Evolutionary conservation across 2,797 vertebrate species (phyloP), one percentile per base, ranked within the genome.

Genomic region (Hypotaenidia philippensis): DNA sequence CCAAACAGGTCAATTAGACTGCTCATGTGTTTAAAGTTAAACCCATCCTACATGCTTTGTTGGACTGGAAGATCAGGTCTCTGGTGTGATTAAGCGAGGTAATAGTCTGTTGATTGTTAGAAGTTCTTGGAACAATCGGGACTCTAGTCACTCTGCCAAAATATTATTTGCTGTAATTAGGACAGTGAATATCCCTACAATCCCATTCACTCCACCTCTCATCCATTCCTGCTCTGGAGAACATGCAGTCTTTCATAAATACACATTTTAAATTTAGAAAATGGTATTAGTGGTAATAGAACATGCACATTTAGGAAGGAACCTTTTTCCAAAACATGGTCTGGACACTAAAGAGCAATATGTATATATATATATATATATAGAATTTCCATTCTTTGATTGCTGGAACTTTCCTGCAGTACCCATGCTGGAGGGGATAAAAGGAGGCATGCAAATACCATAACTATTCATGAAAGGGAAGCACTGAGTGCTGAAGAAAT

Each of bases 51-150:
- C 1, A 4, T 89, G 65, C 78, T 86, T 82, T 6, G 0, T 25
- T 66, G 40, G 66, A 86, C 89, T 90, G 79, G 94, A 94, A 91
- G 52, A 93, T 91, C 84, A 45, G 52, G 91, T 89, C 82, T 91
- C 70, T 86, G 59, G 76, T 83, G 77, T 90, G 82, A 87, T 83
- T 93, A 83, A 91, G 91, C 78, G 80, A 70, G 63, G 63, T 91
- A 96, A 88, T 88, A 87, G 52, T 59, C 63, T 94, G 88, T 68
- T 87, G 87, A 94, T 87, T 86, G 78, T 85, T 87, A 68, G 44
- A 64, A 88, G 59, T 94, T 96, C 91, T 83, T 82, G 89, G 94
- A 96, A 94, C 70, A 89, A 79, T 76, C 44, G 69, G n/a, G 29
- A 34, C n/a, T 89, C 31, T 57, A 69, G 29, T 76, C 45, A 64